Conservation (phyloP, 1,140 invertebrate genomes). For the Anagrus nilaparvatae region DNA sequence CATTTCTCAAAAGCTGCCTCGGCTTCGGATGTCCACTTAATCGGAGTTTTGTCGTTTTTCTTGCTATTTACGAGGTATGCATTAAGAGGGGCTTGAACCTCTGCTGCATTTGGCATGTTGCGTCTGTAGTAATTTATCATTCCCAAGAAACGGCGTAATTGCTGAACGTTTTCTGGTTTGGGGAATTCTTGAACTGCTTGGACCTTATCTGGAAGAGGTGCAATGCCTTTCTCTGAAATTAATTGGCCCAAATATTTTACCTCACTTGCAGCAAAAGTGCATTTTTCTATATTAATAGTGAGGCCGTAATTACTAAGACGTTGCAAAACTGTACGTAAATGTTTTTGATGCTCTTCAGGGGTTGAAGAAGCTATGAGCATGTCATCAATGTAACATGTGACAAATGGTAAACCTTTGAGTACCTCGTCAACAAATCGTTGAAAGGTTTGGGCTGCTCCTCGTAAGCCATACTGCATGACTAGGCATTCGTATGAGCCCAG, state of each 20-base stretch:
- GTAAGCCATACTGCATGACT: constrained; percentile 28
- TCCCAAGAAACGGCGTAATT: constrained; percentile 31
- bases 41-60: constrained; percentile 10
- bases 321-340: background rate
- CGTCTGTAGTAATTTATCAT: constrained; percentile 33
- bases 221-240: constrained; percentile 23
- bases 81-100: constrained; percentile 3
- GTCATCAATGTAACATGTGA: background rate
- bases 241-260: constrained; percentile 23
- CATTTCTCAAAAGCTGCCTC: constrained; percentile 14
- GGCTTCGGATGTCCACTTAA: background rate
- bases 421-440: constrained; percentile 39
- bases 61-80: background rate
- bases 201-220: constrained; percentile 19
- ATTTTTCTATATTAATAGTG: background rate
- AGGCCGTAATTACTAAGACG: background rate
- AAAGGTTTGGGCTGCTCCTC: constrained; percentile 23
- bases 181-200: constrained; percentile 21
- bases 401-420: constrained; percentile 5
- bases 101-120: background rate
- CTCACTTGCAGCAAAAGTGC: background rate
- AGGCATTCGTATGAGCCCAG: constrained; percentile 30
- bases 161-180: constrained; percentile 19
- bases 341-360: background rate
- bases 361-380: background rate